Evolutionary conservation across 2,888 invertebrate species (phyloP), one percentile per base, ranked within the genome.

Genomic region (Chymomyza fuscimana): DNA sequence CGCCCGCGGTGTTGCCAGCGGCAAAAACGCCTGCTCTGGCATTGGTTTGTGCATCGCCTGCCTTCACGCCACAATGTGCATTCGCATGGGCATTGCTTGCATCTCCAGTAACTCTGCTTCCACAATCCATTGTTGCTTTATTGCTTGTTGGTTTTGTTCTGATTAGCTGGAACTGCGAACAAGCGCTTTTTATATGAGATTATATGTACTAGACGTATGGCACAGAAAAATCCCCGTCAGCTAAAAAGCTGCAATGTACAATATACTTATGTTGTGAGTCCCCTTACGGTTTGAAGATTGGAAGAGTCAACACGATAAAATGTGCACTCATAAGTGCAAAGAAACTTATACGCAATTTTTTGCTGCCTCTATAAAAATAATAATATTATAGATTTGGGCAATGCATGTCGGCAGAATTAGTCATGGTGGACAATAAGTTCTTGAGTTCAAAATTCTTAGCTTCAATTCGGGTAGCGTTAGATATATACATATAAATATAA

Each of bases 1-100:
- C 87, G 0, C 40, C 74, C 0, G n/a, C 12, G 10, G 77, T 76
- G 36, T 86, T 85, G n/a, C 83, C 89, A 5, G 73, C 40, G 0
- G 85, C 89, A 72, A 89, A 90, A 0, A 87, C 87, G 10, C 89
- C 89, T 15, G 78, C 87, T 0, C 72, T 65, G 3, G 80, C 80
- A 69, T 84, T 89, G 2, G 60, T 16, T 2, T 72, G 51, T 4
- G 82, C 84, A 58, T 77, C 71, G 12, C 90, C 90, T 4, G 77
- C 36, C 2, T 59, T 72, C 15, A 82, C 60, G 0, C 79, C 72
- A 22, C 74, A 80, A 12, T 77, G 65, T 4, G 77, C 69, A 52
- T 67, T 71, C 3, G 74, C 83, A 4, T 81, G 66, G n/a, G 82
- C 88, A 40, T 83, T 80, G 51, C 79, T 79, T 0, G 86, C 83